These are phyloP conservation scores for Notamacropus eugenii DNA, from an alignment of 2,797 vertebrate genomes.

Conservation along the genomic window DNA sequence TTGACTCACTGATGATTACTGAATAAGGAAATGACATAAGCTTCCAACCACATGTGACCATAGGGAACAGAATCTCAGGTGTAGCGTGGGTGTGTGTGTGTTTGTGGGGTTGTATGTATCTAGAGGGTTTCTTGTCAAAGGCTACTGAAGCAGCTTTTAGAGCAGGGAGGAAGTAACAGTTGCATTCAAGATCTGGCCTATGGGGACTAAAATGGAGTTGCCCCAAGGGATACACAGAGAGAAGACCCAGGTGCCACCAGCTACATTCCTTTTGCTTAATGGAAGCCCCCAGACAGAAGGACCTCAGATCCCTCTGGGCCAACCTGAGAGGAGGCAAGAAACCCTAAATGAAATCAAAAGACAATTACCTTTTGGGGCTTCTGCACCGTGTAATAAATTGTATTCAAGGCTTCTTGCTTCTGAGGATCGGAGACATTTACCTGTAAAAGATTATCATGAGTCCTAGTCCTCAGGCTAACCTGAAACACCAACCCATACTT, in stretches of 20 bases:
- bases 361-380: conserved; percentile 41
- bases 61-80: not conserved
- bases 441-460: conserved; percentile 58
- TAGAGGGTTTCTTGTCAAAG: not conserved
- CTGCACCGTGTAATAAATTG: conserved; percentile 51
- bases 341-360: not conserved
- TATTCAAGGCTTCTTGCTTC: conserved; percentile 17
- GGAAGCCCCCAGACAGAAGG: not conserved
- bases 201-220: not conserved
- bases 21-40: not conserved
- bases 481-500: not conserved
- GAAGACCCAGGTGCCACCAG: not conserved
- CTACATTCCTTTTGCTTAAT: not conserved
- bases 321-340: not conserved
- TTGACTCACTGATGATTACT: not conserved
- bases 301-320: not conserved
- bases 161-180: not conserved
- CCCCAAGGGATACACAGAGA: not conserved
- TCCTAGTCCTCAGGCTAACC: not conserved
- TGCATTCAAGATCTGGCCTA: not conserved
- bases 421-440: not conserved
- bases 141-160: not conserved
- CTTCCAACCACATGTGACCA: not conserved
- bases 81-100: not conserved
- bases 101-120: not conserved